Evolutionary conservation across 1,140 invertebrate species (phyloP).

Genomic region (Anadara kagoshimensis): DNA sequence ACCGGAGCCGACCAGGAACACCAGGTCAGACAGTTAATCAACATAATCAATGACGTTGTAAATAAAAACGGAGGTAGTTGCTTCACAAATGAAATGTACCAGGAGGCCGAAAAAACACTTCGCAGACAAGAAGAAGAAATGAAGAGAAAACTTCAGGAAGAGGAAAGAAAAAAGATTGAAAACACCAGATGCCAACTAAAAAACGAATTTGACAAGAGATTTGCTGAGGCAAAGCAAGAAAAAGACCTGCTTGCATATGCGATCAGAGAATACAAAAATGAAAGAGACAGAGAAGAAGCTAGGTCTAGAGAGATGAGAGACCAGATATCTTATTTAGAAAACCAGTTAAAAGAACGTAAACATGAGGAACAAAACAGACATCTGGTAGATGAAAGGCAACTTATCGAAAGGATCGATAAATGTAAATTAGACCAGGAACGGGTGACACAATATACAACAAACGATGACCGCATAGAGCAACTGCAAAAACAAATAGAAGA

Average conservation of each 20-base stretch:
- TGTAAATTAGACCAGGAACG: not conserved
- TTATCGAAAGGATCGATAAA: not conserved
- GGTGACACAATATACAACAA: not conserved
- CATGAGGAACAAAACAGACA: not conserved
- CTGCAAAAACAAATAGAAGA: not conserved
- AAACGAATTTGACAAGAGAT: not conserved
- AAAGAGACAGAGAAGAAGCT: conserved; percentile 1
- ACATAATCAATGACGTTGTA: not conserved
- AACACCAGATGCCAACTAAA: not conserved
- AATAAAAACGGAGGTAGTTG: conserved; percentile 4
- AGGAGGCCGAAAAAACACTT: not conserved
- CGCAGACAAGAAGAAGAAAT: not conserved
- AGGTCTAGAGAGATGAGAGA: not conserved
- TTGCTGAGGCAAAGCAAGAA: not conserved
- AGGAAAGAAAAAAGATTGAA: not conserved
- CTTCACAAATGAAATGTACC: conserved; percentile 17
- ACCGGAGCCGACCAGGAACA: not conserved
- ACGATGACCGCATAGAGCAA: not conserved
- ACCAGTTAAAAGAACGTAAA: not conserved
- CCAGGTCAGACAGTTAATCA: not conserved
- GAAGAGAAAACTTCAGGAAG: not conserved
- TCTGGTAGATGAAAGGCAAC: no score
- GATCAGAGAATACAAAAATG: not conserved
- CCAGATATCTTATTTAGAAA: not conserved
- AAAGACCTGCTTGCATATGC: not conserved